Percentiles rank a stretch among this genome's conserved stretches.
These are phyloP conservation scores for Chrysomallon squamiferum DNA, from an alignment of 1,140 invertebrate species.

Conservation along the genomic window DNA sequence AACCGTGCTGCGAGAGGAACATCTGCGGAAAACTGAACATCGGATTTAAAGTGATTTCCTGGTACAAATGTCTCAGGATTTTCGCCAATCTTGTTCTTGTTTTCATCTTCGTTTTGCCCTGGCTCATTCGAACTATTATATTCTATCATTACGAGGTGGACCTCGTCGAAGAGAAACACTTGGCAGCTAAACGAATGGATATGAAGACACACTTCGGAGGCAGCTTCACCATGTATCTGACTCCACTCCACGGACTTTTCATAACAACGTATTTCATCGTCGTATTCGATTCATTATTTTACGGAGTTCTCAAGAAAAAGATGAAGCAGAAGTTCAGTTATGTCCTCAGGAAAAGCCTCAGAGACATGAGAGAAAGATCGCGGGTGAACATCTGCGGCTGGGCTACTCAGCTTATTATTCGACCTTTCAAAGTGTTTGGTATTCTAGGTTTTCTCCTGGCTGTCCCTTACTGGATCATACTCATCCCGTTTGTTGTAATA, in stretches of 20 bases:
- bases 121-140: slow-evolving; percentile 27
- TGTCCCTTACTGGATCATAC: slow-evolving; percentile 22
- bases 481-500: slow-evolving; percentile 24
- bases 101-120: slow-evolving; percentile 21
- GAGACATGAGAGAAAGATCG: slow-evolving; percentile 42
- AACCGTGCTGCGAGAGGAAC: slow-evolving; percentile 10
- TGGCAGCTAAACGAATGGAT: slow-evolving; percentile 5
- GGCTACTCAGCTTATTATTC: slow-evolving; percentile 7
- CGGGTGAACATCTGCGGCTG: slow-evolving; percentile 5
- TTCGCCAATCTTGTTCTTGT: slow-evolving; percentile 19
- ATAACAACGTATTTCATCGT: slow-evolving; percentile 33
- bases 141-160: slow-evolving; percentile 24
- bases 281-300: slow-evolving; percentile 25
- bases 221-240: slow-evolving; percentile 28
- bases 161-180: slow-evolving; percentile 1
- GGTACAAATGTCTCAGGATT: slow-evolving; percentile 23
- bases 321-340: slow-evolving; percentile 31
- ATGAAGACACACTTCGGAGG: slow-evolving; percentile 17
- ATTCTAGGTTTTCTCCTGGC: slow-evolving; percentile 32
- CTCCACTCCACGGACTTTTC: slow-evolving; percentile 37
- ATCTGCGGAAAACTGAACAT: slow-evolving; percentile 16
- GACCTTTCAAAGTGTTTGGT: slow-evolving; percentile 27
- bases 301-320: slow-evolving; percentile 22
- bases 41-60: slow-evolving; percentile 15
- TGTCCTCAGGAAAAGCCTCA: slow-evolving; percentile 33